Evolutionary conservation across 2,113 vertebrate species (phyloP).

Genomic region (Zootoca vivipara): DNA sequence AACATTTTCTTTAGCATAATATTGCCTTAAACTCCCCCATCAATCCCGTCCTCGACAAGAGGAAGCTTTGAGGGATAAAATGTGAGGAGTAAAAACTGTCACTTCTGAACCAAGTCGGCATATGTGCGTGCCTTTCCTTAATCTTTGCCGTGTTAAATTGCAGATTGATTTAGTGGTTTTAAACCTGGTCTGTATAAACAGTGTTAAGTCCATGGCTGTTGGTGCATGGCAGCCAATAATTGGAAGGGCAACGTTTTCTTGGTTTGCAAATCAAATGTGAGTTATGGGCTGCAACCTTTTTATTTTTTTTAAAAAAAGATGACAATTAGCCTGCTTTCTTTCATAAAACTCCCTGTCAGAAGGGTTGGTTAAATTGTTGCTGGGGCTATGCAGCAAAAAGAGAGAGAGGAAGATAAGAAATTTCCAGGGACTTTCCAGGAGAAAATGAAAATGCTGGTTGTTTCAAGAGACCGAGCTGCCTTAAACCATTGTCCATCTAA

Average conservation of each 20-base stretch:
- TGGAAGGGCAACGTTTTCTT: background rate
- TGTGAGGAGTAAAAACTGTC: constrained; percentile 8
- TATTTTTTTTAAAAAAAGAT: too few relatives aligned
- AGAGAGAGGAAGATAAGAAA: background rate
- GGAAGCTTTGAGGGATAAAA: constrained; percentile 22
- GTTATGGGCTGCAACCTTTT: background rate
- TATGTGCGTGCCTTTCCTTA: background rate
- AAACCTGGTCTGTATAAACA: background rate
- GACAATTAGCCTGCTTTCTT: background rate
- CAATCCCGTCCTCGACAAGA: constrained; percentile 52
- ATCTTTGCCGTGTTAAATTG: background rate
- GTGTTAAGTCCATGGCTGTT: background rate
- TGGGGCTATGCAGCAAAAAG: background rate
- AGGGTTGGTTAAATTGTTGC: background rate
- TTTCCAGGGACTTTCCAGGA: background rate
- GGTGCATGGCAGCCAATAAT: too few relatives aligned
- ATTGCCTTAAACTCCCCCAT: constrained; percentile 46
- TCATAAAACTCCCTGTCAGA: background rate
- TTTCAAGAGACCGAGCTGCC: background rate
- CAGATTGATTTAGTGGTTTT: background rate
- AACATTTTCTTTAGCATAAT: constrained; percentile 56
- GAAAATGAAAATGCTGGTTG: background rate
- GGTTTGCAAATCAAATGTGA: background rate
- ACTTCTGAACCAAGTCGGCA: background rate
- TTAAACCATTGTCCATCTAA: background rate